Evolutionary conservation across 1,140 invertebrate species (phyloP).

Genomic region (Trichonephila clavipes): DNA sequence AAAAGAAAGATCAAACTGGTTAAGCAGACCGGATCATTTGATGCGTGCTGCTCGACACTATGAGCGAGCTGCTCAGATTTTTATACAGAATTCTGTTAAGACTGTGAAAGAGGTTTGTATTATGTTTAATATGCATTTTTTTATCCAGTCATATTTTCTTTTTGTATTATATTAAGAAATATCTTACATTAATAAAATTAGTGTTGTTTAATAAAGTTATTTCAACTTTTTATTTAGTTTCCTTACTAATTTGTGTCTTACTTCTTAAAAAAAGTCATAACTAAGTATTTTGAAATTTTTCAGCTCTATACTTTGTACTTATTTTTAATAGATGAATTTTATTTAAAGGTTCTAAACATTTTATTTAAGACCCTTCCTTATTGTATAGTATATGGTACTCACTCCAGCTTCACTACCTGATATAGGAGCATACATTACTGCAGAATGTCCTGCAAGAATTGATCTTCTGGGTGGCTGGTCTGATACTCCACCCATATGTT

Average conservation of each 20-base stretch:
- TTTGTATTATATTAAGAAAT: neutral
- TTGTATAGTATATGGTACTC: conserved; percentile 69
- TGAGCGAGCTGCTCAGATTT: conserved; percentile 83
- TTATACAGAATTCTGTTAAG: conserved; percentile 82
- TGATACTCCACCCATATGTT: conserved; percentile 84
- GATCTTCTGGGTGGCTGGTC: conserved; percentile 84
- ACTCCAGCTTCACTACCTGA: conserved; percentile 12
- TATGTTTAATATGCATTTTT: neutral
- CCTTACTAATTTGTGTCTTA: no score
- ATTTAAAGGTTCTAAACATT: neutral
- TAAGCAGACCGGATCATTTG: conserved; percentile 80
- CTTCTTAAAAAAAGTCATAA: no score
- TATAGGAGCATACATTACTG: conserved; percentile 81
- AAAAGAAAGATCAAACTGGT: conserved; percentile 81
- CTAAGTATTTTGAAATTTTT: no score
- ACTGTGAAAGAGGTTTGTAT: conserved; percentile 80
- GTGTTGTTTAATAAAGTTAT: neutral
- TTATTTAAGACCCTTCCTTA: neutral
- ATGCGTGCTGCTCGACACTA: conserved; percentile 83
- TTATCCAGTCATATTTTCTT: neutral
- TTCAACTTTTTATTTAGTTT: neutral
- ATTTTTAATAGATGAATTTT: no score
- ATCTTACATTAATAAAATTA: neutral
- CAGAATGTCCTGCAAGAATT: conserved; percentile 83
- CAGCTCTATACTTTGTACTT: no score